A percentile compares a stretch with the other conserved stretches of the same genome.
These are phyloP conservation scores for Lycaena phlaeas DNA, from an alignment of 2,888 invertebrate genomes.

Conservation along the genomic window DNA sequence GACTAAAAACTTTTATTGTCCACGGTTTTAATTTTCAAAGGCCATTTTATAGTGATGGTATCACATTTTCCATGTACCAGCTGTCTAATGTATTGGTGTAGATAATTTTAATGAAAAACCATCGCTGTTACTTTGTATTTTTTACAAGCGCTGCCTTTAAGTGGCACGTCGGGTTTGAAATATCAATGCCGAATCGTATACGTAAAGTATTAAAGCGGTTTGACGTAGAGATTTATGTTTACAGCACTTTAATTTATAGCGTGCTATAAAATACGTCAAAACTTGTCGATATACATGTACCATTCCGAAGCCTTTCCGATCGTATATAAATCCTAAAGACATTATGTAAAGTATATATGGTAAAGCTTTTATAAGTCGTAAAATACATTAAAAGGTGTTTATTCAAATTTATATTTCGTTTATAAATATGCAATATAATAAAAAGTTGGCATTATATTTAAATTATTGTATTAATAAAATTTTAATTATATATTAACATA, in stretches of 20 bases:
- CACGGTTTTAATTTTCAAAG: not conserved
- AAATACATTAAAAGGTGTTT: too few relatives aligned
- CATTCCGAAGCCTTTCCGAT: constrained; percentile 19
- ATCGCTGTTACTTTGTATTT: constrained; percentile 11
- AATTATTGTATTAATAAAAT: too few relatives aligned
- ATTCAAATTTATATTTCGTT: too few relatives aligned
- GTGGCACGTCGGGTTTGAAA: constrained; percentile 41
- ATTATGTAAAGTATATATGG: constrained; percentile 5
- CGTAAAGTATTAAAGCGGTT: constrained; percentile 61
- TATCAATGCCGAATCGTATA: constrained; percentile 36
- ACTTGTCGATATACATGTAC: constrained; percentile 42
- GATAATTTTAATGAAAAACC: constrained; percentile 9
- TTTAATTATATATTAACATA: too few relatives aligned
- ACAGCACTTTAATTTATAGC: constrained; percentile 59
- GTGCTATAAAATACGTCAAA: constrained; percentile 55
- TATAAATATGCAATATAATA: too few relatives aligned
- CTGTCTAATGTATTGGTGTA: constrained; percentile 12
- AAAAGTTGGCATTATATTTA: too few relatives aligned
- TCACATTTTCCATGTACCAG: not conserved
- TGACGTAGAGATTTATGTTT: constrained; percentile 68
- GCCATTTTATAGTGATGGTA: not conserved
- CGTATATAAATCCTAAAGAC: not conserved
- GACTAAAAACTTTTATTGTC: too few relatives aligned
- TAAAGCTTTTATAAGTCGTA: too few relatives aligned
- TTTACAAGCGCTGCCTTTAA: constrained; percentile 9